These are phyloP conservation scores for Helicoverpa zea DNA, from an alignment of 1,140 invertebrate genomes.

Conservation along the genomic window DNA sequence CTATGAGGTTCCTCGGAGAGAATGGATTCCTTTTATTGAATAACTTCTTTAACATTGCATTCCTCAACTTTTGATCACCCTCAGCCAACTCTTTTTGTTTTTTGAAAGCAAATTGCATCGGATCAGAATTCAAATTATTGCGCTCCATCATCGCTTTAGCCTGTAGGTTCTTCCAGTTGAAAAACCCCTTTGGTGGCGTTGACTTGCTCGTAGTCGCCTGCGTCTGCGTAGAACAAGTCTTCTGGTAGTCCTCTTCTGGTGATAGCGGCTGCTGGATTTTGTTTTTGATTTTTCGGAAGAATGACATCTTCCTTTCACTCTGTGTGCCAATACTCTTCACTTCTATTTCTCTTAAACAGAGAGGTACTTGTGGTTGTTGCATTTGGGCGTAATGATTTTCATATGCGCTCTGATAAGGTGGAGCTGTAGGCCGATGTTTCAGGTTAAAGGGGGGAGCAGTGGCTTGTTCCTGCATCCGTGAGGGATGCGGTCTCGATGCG, in stretches of 20 bases:
- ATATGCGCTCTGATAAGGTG: slow-evolving; percentile 60
- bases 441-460: slow-evolving; percentile 26
- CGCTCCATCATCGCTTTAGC: slow-evolving; percentile 62
- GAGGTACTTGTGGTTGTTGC: slow-evolving; percentile 67
- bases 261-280: slow-evolving; percentile 53
- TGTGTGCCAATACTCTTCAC: slow-evolving; percentile 79
- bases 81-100: slow-evolving; percentile 71
- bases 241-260: slow-evolving; percentile 36
- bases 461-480: slow-evolving; percentile 28
- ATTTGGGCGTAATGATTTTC: slow-evolving; percentile 56
- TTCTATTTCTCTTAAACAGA: slow-evolving; percentile 81
- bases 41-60: slow-evolving; percentile 74
- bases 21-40: slow-evolving; percentile 82
- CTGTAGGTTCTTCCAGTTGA: slow-evolving; percentile 69
- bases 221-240: slow-evolving; percentile 56
- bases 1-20: slow-evolving; percentile 72
- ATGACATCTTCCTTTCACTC: slow-evolving; percentile 72
- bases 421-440: slow-evolving; percentile 52
- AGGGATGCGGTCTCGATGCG: slow-evolving; percentile 26
- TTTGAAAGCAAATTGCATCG: slow-evolving; percentile 62
- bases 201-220: slow-evolving; percentile 32
- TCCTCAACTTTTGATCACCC: slow-evolving; percentile 71
- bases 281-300: slow-evolving; percentile 69
- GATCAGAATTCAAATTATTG: slow-evolving; percentile 47
- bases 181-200: slow-evolving; percentile 58